phyloP scores from a whole-genome alignment of 2,888 invertebrate genomes.

The Cerceris ruficornis region DNA sequence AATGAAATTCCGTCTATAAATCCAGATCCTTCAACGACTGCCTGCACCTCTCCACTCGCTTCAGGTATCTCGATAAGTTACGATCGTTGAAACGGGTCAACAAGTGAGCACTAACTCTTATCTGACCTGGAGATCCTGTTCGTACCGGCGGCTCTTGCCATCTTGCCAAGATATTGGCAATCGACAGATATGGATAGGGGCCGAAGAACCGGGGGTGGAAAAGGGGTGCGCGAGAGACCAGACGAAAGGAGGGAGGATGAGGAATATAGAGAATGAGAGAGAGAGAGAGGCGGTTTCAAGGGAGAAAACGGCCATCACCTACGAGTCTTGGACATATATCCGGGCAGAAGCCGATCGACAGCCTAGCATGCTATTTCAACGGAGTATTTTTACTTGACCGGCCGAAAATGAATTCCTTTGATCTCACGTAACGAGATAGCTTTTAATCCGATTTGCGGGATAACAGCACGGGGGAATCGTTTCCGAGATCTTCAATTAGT shows the following conservation, averaged over 20 bases:
- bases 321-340: slow-evolving; percentile 1
- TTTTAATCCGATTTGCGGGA: slow-evolving; percentile 52
- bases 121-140: slow-evolving; percentile 70
- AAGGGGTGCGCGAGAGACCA: background rate
- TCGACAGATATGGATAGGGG: slow-evolving; percentile 64
- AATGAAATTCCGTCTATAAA: slow-evolving; percentile 19
- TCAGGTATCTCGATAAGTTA: slow-evolving; percentile 61
- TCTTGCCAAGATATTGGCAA: slow-evolving; percentile 73
- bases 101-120: slow-evolving; percentile 78
- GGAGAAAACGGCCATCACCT: background rate
- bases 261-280: background rate
- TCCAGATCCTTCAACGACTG: slow-evolving; percentile 12
- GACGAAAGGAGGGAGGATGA: background rate
- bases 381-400: slow-evolving; percentile 38
- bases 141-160: slow-evolving; percentile 49
- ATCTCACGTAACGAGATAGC: slow-evolving; percentile 47
- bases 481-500: slow-evolving; percentile 55
- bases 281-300: background rate
- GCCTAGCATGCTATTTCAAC: slow-evolving; percentile 4
- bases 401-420: slow-evolving; percentile 56
- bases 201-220: background rate
- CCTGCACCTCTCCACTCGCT: slow-evolving; percentile 22
- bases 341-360: slow-evolving; percentile 15
- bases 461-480: slow-evolving; percentile 23
- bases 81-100: slow-evolving; percentile 73